These are phyloP conservation scores for Xiphorhynchus elegans DNA, from an alignment of 2,113 vertebrate genomes.

Conservation along the genomic window DNA sequence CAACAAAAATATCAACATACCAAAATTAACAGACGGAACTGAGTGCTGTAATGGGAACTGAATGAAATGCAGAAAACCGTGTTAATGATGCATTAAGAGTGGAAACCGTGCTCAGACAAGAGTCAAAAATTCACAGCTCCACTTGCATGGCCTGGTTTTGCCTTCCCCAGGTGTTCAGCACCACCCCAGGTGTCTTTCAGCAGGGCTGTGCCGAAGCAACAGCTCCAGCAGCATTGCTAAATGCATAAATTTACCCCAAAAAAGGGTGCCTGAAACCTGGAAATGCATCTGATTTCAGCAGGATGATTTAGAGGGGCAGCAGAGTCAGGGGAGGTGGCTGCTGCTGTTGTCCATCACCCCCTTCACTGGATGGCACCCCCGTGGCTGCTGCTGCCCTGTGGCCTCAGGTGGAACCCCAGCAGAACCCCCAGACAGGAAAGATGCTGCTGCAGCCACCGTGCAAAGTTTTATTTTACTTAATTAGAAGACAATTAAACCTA, in stretches of 20 bases:
- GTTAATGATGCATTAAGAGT: conserved; percentile 12
- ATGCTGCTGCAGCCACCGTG: not conserved
- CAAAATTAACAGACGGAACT: conserved; percentile 65
- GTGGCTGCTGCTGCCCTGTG: rapidly evolving
- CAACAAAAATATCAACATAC: conserved; percentile 73
- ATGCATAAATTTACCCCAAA: rapidly evolving
- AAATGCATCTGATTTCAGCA: not conserved
- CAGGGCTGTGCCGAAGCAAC: rapidly evolving
- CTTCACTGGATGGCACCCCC: rapidly evolving
- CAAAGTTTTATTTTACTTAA: conserved; percentile 1
- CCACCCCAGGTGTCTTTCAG: rapidly evolving
- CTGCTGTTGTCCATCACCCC: not conserved
- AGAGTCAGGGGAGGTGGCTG: not conserved
- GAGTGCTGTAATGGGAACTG: conserved; percentile 22
- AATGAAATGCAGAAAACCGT: conserved; percentile 26
- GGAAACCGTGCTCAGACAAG: not conserved
- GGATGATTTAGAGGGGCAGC: not conserved
- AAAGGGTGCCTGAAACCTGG: not conserved
- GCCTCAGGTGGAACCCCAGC: not conserved
- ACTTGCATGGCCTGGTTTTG: rapidly evolving
- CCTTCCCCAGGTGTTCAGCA: not conserved
- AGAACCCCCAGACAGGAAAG: not conserved
- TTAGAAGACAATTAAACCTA: conserved; percentile 28
- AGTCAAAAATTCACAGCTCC: not conserved
- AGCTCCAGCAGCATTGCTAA: not conserved